Base-by-base conservation (phyloP, 2,888 invertebrate genomes). In the Synanthedon vespiformis region DNA sequence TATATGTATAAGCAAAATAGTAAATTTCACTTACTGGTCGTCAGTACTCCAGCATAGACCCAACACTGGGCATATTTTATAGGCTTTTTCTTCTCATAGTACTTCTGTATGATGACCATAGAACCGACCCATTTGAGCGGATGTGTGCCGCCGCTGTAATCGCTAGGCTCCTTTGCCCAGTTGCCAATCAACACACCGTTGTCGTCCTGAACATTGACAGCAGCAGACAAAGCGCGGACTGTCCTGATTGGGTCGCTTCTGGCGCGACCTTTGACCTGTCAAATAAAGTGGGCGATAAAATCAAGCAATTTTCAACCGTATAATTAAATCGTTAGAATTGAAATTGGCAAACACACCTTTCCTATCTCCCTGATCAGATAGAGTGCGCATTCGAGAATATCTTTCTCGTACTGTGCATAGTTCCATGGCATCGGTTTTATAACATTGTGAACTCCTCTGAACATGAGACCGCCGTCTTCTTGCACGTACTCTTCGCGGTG, bases 21-120 rank as follows among this genome's bases (percentile, higher is more conserved):
- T 2, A 2, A 34, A 34, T 34, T 34, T 34, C 34, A 40, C 82
- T 80, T 77, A 94, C 94, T 89, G 57, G 97, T 95, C 0, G 95
- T 93, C 51, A 96, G 79, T 16, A 97, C 94, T 0, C 97, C 98
- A 2, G 97, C 92, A 69, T 96, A 98, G 4, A 97, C 95, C 96
- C 97, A 98, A 70, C 98, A 98, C 66, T 98, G 98, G 0, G 96
- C 97, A 72, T 94, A 98, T 76, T 95, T 96, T 0, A 98, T 95
- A 0, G 97, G 94, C 62, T 93, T 94, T 68, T 94, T 94, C 53
- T 92, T 94, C 60, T 92, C 91, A 67, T 92, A 93, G 79, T 92
- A 98, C 68, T 94, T 90, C 72, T 96, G 95, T 12, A 98, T 76
- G 58, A 98, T 97, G 57, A 92, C 91, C 59, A 93, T 89, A 40